Conservation (phyloP, 2,888 invertebrate species). For the Masnerella sp. region DNA sequence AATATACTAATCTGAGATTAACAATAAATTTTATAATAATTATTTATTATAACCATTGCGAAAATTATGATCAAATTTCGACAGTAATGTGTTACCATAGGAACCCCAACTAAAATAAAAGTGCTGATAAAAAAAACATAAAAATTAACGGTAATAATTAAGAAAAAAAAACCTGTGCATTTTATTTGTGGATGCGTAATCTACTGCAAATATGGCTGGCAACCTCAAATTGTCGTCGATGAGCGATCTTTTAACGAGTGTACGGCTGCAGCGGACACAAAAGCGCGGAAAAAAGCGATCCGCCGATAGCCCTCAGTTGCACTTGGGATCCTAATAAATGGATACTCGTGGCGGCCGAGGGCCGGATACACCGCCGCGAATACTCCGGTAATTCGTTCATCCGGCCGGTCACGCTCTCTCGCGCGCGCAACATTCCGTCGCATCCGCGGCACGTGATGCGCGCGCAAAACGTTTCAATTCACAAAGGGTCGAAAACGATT, state of each 20-base stretch:
- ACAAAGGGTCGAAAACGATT: constrained; percentile 60
- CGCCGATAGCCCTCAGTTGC: constrained; percentile 42
- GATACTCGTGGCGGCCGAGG: constrained; percentile 56
- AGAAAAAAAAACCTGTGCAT: no score
- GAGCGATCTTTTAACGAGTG: constrained; percentile 4
- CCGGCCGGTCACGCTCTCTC: constrained; percentile 60
- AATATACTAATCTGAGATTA: no score
- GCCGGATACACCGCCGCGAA: constrained; percentile 58
- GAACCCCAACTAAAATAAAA: no score
- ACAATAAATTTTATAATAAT: no score
- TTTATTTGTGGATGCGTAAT: no score
- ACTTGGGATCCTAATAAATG: constrained; percentile 58
- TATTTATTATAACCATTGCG: no score
- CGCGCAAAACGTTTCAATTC: constrained; percentile 65
- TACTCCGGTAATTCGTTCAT: constrained; percentile 60
- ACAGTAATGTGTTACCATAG: no score
- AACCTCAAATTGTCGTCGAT: background rate
- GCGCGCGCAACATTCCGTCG: constrained; percentile 62
- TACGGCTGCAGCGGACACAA: constrained; percentile 6
- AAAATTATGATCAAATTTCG: no score
- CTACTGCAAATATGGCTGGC: background rate
- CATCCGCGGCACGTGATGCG: constrained; percentile 61
- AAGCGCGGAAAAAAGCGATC: constrained; percentile 30
- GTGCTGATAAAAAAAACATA: no score
- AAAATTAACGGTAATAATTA: no score